Evolutionary conservation across 2,888 invertebrate species (phyloP), one percentile per base, ranked within the genome.

Genomic region (Macaria liturata): DNA sequence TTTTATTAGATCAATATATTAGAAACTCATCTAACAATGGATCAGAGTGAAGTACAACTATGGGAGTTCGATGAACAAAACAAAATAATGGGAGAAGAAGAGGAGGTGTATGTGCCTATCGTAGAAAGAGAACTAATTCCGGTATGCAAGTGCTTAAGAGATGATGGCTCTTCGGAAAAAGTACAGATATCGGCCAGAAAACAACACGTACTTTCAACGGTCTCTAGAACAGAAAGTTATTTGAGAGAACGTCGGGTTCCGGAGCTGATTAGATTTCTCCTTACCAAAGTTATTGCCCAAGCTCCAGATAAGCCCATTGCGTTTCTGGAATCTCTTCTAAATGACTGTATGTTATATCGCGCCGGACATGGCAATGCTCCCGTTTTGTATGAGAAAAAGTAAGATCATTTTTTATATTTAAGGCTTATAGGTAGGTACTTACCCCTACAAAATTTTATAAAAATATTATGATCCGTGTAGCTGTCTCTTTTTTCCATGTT

Each of bases 261-360:
- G 34, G 88, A 89, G 66, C 71, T 91, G 7, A 80, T 90, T 43
- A 76, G 83, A 57, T 89, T 82, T 69, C 66, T 91, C 40, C 53
- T 88, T 3, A 81, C 86, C 0, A 89, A 89, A 75, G 57, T 89
- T 9, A 63, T 91, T 50, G 72, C 85, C 30, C 68, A 78, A 20
- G 67, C 68, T 7, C 71, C 84, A 0, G 59, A 69, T 4, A 80
- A 81, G 50, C 83, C 88, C 0, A 53, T 78, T 32, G 51, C 50
- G 0, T 90, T 74, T 67, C 59, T 86, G 7, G 81, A 81, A 68
- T 75, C 81, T 32, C 65, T 91, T 55, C 55, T 91, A 3, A 80
- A 87, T 67, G 80, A 88, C 20, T 87, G 88, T 57, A 91, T 91
- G 90, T 54, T 85, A 32, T 91, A 79, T 75, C 84, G 90, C 31